Evolutionary conservation across 2,113 vertebrate species (phyloP).

Genomic region (Syngnathus typhle): DNA sequence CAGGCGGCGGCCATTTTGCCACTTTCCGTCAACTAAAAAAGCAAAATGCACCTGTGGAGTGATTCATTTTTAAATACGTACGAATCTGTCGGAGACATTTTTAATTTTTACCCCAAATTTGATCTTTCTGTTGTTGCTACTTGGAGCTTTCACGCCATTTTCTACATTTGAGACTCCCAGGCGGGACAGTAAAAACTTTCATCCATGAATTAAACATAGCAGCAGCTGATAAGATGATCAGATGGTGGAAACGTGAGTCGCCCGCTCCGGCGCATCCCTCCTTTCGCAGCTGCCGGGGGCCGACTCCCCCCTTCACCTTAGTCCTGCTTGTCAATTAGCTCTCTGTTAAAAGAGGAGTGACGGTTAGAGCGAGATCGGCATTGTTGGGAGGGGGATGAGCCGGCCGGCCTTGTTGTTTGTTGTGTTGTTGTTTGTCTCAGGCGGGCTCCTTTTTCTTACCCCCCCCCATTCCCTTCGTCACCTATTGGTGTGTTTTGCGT

Average conservation of each 20-base stretch:
- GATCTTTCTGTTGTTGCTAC: background rate
- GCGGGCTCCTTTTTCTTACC: constrained; percentile 9
- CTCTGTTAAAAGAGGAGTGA: constrained; percentile 51
- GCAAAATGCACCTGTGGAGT: background rate
- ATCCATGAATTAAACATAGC: constrained; percentile 18
- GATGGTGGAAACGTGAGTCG: constrained; percentile 20
- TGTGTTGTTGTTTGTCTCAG: constrained; percentile 62
- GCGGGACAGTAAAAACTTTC: constrained; percentile 19
- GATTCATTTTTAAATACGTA: background rate
- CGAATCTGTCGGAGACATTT: background rate
- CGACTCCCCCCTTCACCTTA: constrained; percentile 37
- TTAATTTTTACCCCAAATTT: background rate
- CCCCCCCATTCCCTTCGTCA: constrained; percentile 15
- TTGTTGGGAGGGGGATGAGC: constrained; percentile 53
- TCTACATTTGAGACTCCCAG: constrained; percentile 10
- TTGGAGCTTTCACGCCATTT: background rate
- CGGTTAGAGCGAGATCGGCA: constrained; percentile 47
- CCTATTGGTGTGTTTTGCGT: constrained; percentile 53
- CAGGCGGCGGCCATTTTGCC: no score
- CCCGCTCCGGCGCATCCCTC: constrained; percentile 9
- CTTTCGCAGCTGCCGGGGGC: constrained; percentile 44
- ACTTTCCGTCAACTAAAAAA: background rate
- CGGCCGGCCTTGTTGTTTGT: constrained; percentile 51
- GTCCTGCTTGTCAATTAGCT: constrained; percentile 54
- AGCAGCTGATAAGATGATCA: constrained; percentile 20